A percentile compares a stretch with the other conserved stretches of the same genome.
phyloP scores from a whole-genome alignment of 2,888 invertebrate genomes.

The Polietes domitor region DNA sequence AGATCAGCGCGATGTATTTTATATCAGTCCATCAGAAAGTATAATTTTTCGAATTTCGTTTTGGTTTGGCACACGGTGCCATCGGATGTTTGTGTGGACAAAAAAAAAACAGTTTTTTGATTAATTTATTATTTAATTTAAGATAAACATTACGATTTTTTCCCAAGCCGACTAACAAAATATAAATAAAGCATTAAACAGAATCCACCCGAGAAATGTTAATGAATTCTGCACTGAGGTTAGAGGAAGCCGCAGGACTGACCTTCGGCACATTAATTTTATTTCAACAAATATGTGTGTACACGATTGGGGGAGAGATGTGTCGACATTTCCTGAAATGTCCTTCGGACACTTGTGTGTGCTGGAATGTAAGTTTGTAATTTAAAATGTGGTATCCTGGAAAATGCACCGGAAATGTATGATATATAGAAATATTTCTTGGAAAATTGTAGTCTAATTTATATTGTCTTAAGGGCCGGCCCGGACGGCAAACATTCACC shows the following conservation, averaged over 20 bases:
- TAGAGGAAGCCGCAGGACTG: not conserved
- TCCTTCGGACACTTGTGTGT: not conserved
- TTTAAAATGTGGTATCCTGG: slow-evolving; percentile 5
- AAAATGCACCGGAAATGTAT: not conserved
- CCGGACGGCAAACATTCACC: not conserved
- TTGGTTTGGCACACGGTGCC: not conserved
- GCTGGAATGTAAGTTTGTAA: not conserved
- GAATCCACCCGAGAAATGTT: slow-evolving; percentile 9
- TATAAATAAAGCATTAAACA: not conserved
- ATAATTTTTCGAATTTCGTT: too few species aligned
- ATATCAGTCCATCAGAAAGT: too few species aligned
- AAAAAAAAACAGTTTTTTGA: not conserved
- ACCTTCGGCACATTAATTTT: not conserved
- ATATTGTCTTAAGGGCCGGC: not conserved
- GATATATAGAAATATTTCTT: not conserved
- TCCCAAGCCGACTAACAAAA: not conserved
- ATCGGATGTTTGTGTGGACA: not conserved
- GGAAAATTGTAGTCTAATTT: not conserved
- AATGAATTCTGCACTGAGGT: not conserved
- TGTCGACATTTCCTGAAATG: not conserved
- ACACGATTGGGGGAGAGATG: too few species aligned
- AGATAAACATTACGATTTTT: slow-evolving; percentile 1
- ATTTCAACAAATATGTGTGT: too few species aligned
- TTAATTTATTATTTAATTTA: slow-evolving; percentile 22
- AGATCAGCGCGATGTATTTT: too few species aligned